Evolutionary conservation across 2,888 invertebrate genomes (phyloP).

Genomic region (Iselma pallidipennis): DNA sequence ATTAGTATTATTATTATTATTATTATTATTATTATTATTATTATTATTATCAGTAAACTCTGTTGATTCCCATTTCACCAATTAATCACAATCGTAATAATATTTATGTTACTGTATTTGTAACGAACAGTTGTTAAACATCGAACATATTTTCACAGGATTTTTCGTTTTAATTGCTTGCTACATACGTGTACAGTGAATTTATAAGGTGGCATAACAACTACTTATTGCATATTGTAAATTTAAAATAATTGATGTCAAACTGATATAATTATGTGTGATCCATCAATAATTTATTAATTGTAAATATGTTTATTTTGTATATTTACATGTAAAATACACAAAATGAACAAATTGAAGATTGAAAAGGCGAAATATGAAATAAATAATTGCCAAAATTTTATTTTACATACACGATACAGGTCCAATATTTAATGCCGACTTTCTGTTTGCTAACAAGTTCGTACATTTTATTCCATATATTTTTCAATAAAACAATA

Average conservation of each 20-base stretch:
- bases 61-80: slow-evolving; percentile 21
- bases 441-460: no score
- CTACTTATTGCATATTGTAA: slow-evolving; percentile 14
- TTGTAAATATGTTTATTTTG: no score
- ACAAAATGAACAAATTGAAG: no score
- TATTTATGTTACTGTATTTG: slow-evolving; percentile 25
- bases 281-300: neutral
- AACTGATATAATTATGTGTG: neutral
- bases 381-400: no score
- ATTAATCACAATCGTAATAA: slow-evolving; percentile 20
- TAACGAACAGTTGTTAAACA: slow-evolving; percentile 15
- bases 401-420: no score
- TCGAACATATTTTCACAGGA: slow-evolving; percentile 19
- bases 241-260: slow-evolving; percentile 18
- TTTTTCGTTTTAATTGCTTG: slow-evolving; percentile 24
- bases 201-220: slow-evolving; percentile 20
- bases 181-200: slow-evolving; percentile 8
- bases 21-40: neutral
- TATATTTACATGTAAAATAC: no score
- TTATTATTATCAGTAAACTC: slow-evolving; percentile 9
- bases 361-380: no score
- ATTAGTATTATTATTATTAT: neutral
- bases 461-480: no score
- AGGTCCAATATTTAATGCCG: no score
- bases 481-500: no score